These are phyloP conservation scores for Halichoerus grypus DNA, from an alignment of 2,113 vertebrate genomes.

Conservation along the genomic window DNA sequence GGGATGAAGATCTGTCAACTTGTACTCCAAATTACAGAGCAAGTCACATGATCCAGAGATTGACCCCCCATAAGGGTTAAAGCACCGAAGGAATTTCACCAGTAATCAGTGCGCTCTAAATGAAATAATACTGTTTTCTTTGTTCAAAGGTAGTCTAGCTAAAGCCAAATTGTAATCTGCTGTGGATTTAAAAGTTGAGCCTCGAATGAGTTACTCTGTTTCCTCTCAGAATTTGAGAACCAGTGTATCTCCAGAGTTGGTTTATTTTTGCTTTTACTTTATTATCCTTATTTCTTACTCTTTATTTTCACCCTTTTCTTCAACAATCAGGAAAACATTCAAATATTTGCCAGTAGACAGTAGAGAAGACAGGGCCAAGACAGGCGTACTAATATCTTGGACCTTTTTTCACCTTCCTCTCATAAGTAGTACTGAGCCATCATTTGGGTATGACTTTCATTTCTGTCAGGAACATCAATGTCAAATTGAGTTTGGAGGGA, in stretches of 20 bases:
- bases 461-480: neutral
- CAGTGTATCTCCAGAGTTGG: neutral
- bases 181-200: constrained; percentile 15
- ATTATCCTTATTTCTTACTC: neutral
- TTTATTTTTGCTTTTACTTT: neutral
- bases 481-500: neutral
- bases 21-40: neutral
- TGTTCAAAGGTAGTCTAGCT: neutral
- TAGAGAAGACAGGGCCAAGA: neutral
- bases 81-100: neutral
- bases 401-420: neutral
- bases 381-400: neutral
- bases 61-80: neutral
- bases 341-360: neutral
- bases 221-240: neutral
- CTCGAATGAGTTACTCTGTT: neutral
- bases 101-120: neutral
- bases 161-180: neutral
- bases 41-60: neutral
- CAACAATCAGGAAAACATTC: neutral
- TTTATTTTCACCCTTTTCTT: neutral
- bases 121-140: neutral
- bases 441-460: neutral
- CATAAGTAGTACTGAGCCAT: neutral
- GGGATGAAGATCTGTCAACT: neutral